phyloP scores from a whole-genome alignment of 2,113 vertebrate species.

The Struthidea cinerea region DNA sequence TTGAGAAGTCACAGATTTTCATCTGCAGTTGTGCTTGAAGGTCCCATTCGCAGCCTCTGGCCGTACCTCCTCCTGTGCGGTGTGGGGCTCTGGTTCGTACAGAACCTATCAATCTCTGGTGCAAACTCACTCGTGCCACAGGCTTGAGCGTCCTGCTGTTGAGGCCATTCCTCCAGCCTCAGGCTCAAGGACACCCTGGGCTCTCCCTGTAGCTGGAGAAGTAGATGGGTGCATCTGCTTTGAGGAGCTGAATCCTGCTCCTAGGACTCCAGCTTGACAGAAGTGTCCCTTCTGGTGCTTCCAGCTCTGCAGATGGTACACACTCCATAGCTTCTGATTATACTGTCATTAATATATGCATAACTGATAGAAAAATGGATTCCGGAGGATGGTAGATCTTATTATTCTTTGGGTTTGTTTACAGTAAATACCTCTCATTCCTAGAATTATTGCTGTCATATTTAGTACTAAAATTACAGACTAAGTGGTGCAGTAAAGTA shows the following conservation, averaged over 20 bases:
- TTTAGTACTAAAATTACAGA: background rate
- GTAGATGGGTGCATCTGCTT: background rate
- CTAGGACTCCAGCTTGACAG: background rate
- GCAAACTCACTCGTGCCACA: background rate
- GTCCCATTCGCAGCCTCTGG: background rate
- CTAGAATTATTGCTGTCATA: background rate
- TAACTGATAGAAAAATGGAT: background rate
- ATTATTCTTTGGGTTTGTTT: background rate
- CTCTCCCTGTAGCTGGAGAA: background rate
- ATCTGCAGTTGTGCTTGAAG: background rate
- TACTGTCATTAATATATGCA: background rate
- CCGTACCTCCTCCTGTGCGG: background rate
- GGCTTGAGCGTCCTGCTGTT: background rate
- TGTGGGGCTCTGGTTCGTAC: background rate
- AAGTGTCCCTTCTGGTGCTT: background rate
- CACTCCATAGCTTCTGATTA: background rate
- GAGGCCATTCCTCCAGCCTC: background rate
- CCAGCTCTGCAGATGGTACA: background rate
- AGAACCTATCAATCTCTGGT: background rate
- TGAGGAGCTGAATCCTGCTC: background rate
- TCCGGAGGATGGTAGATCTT: background rate
- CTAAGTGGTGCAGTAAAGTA: background rate
- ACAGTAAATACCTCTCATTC: background rate
- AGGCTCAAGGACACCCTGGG: background rate
- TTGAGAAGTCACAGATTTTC: background rate